Base-by-base conservation (phyloP, 2,888 invertebrate species). In the Hypolimnas misippus region DNA sequence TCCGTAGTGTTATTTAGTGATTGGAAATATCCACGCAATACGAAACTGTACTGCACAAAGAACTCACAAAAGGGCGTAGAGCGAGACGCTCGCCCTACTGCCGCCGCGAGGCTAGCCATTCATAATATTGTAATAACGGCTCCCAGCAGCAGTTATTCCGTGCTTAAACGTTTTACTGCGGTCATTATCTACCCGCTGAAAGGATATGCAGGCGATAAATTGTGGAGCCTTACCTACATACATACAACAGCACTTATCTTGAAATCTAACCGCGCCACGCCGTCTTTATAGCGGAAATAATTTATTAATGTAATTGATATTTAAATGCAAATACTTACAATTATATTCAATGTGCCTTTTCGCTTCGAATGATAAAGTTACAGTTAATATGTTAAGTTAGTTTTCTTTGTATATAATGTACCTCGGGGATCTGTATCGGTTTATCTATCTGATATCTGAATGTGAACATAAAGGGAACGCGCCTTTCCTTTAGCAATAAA, bases 151-250 rank as follows among this genome's bases (percentile, higher is more conserved):
- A 89, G 89, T 91, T 91, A 91, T 91, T 86, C 82, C 91, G 87
- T 91, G 88, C 91, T 90, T 91, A 91, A 91, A 89, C 90, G 92
- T 89, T 92, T 91, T 89, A 92, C 91, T 91, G 87, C 89, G 87
- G 91, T 90, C 90, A 92, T 92, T 92, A 92, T 91, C 90, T 88
- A 89, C 86, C 86, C 90, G 89, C 83, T 90, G 92, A 92, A 91
- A 91, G 90, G 90, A 91, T 92, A 91, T 92, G 89, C 91, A 90
- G 78, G 86, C 90, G 81, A 90, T 92, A 92, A 91, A 92, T 92
- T 86, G 82, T 84, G 77, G 70, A 84, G 76, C 81, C 82, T 84
- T 81, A 83, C 82, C 76, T 79, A 81, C 80, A 77, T 76, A 77
- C 76, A 71, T 66, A 70, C 65, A 55, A 58, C 61, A 57, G 72